These are phyloP conservation scores for Orgyia antiqua DNA, from an alignment of 2,888 invertebrate species.

Conservation along the genomic window DNA sequence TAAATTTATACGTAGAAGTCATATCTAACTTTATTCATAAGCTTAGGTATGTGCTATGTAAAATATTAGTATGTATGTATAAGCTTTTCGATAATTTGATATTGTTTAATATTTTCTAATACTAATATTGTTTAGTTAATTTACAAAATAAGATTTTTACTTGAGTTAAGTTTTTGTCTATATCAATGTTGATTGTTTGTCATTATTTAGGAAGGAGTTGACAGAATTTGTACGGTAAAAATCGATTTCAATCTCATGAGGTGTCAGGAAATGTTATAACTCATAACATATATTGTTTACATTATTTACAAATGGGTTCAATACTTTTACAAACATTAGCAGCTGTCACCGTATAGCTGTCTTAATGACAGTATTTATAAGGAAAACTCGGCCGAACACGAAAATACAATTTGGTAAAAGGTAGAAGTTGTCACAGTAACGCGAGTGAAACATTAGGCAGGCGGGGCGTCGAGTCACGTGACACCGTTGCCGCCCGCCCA, in stretches of 20 bases:
- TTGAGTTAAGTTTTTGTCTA: too few relatives aligned
- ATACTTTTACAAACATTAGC: conserved; percentile 66
- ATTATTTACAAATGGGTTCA: conserved; percentile 56
- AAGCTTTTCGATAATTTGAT: too few relatives aligned
- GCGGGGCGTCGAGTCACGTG: conserved; percentile 45
- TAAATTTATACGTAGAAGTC: conserved; percentile 64
- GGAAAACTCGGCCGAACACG: conserved; percentile 74
- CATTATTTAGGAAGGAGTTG: too few relatives aligned
- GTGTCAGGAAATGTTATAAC: conserved; percentile 45
- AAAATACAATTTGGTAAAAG: conserved; percentile 77
- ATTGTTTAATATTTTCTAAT: too few relatives aligned
- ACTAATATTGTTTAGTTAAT: too few relatives aligned
- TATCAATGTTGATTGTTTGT: too few relatives aligned
- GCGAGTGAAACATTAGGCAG: conserved; percentile 70
- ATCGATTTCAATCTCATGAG: conserved; percentile 21
- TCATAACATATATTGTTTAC: conserved; percentile 56
- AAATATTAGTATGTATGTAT: too few relatives aligned
- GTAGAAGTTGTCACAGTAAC: conserved; percentile 72
- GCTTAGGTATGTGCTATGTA: too few relatives aligned
- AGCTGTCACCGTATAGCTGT: conserved; percentile 67
- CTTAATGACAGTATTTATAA: conserved; percentile 78
- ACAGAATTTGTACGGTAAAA: too few relatives aligned
- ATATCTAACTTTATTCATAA: conserved; percentile 50
- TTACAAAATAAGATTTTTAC: conserved; percentile 13
- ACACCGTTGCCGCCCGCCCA: conserved; percentile 28